Evolutionary conservation across 2,888 invertebrate genomes (phyloP).

Genomic region (Cheilosia urbana): DNA sequence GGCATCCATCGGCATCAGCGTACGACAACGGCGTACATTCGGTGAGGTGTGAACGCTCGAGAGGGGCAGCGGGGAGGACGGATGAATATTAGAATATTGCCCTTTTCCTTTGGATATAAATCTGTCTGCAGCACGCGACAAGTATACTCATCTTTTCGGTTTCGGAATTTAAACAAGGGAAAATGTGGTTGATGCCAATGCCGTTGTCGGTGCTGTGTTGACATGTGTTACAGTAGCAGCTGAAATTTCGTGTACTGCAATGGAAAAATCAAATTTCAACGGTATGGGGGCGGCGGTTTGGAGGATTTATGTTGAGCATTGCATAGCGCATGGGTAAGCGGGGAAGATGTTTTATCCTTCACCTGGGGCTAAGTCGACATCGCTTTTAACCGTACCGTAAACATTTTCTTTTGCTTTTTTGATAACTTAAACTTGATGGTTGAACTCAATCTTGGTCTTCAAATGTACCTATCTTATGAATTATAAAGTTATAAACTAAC

Average conservation of each 20-base stretch:
- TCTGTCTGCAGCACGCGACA: constrained; percentile 74
- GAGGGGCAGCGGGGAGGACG: constrained; percentile 20
- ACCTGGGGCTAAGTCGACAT: neutral
- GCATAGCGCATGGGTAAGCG: no score
- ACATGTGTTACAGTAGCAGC: constrained; percentile 56
- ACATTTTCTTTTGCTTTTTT: no score
- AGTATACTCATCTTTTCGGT: constrained; percentile 64
- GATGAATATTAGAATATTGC: constrained; percentile 69
- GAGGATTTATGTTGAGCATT: neutral
- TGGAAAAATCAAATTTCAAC: constrained; percentile 24
- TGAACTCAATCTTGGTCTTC: no score
- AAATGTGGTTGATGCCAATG: constrained; percentile 34
- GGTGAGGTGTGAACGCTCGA: constrained; percentile 58
- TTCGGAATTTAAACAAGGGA: constrained; percentile 46
- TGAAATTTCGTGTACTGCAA: constrained; percentile 34
- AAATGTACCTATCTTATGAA: no score
- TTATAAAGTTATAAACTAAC: no score
- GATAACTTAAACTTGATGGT: no score
- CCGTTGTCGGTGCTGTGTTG: constrained; percentile 13
- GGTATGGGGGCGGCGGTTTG: neutral
- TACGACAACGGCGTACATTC: constrained; percentile 21
- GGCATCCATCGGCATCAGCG: constrained; percentile 9
- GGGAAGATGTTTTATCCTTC: neutral
- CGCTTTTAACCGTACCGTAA: no score
- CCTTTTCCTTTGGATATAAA: constrained; percentile 70